Evolutionary conservation across 2,888 invertebrate species (phyloP).

Genomic region (Tineola bisselliella): DNA sequence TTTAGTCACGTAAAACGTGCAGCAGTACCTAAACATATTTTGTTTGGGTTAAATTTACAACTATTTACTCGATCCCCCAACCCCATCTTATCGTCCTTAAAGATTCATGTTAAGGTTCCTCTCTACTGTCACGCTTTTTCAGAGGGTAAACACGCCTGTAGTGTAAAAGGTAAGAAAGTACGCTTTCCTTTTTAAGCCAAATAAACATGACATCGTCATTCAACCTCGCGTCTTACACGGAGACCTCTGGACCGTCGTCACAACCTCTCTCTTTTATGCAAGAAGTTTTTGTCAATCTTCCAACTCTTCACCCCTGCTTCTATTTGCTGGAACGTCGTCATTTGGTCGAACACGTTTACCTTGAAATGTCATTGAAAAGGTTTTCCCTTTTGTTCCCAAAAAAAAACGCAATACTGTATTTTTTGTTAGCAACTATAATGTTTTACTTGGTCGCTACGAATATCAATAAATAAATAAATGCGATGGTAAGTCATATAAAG

Average conservation of each 20-base stretch:
- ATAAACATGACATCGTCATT: slow-evolving; percentile 61
- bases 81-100: slow-evolving; percentile 33
- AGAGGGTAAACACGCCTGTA: slow-evolving; percentile 22
- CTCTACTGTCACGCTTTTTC: slow-evolving; percentile 42
- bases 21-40: slow-evolving; percentile 4
- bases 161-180: slow-evolving; percentile 40
- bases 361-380: slow-evolving; percentile 44
- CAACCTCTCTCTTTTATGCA: slow-evolving; percentile 45
- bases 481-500: too few species aligned
- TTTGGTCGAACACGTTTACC: slow-evolving; percentile 34
- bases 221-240: slow-evolving; percentile 35
- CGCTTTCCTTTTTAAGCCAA: slow-evolving; percentile 50
- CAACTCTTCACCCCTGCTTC: slow-evolving; percentile 20
- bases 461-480: too few species aligned
- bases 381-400: slow-evolving; percentile 10
- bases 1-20: slow-evolving; percentile 1
- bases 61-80: slow-evolving; percentile 34
- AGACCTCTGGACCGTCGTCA: slow-evolving; percentile 36
- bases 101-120: slow-evolving; percentile 40
- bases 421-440: background rate
- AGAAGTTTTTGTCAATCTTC: slow-evolving; percentile 48
- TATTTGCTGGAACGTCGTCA: slow-evolving; percentile 11
- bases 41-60: slow-evolving; percentile 28
- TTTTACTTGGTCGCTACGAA: too few species aligned
- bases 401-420: background rate